Base-by-base conservation (phyloP, 2,113 vertebrate genomes). In the Syrmaticus mikado region DNA sequence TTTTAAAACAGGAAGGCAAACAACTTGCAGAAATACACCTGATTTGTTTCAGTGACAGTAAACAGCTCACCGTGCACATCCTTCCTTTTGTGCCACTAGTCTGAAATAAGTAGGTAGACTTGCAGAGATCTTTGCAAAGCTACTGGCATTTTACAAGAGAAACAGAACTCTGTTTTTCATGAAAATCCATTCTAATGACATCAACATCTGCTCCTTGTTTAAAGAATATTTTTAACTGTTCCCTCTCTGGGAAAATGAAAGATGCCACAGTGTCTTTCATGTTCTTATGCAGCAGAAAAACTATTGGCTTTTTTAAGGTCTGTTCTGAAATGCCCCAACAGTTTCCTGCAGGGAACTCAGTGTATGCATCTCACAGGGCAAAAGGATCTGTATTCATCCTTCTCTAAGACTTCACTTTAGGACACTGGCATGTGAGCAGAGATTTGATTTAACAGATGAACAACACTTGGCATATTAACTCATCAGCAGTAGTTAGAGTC, bases 161-260 rank as follows among this genome's bases (percentile, higher is more conserved):
- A 95, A 81, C 48, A 91, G 82, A 88, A 79, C 78, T 84, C 67
- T 90, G 57, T 46, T 87, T 96, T 89, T 93, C 60, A 93, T 94
- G 90, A 91, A 96, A 94, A 96, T 75, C 76, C 76, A 52, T 81
- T 89, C 65, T 92, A 94, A 96, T 82, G 93, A 88, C 84, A 96
- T 93, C 92, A 96, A 95, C 95, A 97, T 96, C 93, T 96, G 95
- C 67, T 94, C 53, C 71, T 92, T 90, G 85, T 97, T 97, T 94
- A 81, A 96, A 94, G 87, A 95, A 92, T 96, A 95, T 85, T 94
- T 96, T 97, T 97, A 96, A 97, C 96, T 81, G 81, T 92, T 96
- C 92, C 81, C 27, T 91, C 89, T 52, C 89, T 92, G 79, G 55
- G 84, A 94, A 95, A 93, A 83, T 20, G 28, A 82, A 77, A 62